A percentile compares a stretch with the other conserved stretches of the same genome.
phyloP scores from a whole-genome alignment of 2,113 vertebrate genomes.

The Mormyrus lacerda region DNA sequence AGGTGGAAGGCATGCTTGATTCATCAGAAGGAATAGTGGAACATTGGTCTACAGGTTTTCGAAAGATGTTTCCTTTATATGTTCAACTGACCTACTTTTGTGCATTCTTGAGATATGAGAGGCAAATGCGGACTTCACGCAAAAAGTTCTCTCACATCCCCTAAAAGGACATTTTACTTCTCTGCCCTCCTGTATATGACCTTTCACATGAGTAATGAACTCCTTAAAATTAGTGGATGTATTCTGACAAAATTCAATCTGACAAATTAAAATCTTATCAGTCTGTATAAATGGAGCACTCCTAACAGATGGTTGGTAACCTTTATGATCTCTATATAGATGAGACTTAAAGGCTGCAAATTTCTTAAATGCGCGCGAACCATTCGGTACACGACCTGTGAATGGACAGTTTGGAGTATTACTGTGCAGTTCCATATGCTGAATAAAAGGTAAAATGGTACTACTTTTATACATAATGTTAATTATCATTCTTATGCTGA shows the following conservation, averaged over 20 bases:
- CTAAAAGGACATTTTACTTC: background rate
- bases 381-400: background rate
- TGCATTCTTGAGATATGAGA: background rate
- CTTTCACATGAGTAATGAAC: background rate
- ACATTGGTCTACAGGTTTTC: too few species aligned
- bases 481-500: too few species aligned
- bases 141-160: background rate
- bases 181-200: background rate
- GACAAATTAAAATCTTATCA: background rate
- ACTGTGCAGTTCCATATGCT: too few species aligned
- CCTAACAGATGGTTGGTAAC: background rate
- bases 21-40: too few species aligned
- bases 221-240: background rate
- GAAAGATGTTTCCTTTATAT: background rate
- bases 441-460: too few species aligned
- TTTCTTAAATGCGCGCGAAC: background rate
- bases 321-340: background rate
- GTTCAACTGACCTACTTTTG: background rate
- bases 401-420: too few species aligned
- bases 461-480: too few species aligned
- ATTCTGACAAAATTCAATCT: background rate
- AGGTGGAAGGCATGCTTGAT: too few species aligned
- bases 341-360: background rate
- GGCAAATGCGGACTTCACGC: background rate
- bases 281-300: background rate